These are phyloP conservation scores for Xylophagus ater DNA, from an alignment of 2,888 invertebrate species.

Conservation along the genomic window DNA sequence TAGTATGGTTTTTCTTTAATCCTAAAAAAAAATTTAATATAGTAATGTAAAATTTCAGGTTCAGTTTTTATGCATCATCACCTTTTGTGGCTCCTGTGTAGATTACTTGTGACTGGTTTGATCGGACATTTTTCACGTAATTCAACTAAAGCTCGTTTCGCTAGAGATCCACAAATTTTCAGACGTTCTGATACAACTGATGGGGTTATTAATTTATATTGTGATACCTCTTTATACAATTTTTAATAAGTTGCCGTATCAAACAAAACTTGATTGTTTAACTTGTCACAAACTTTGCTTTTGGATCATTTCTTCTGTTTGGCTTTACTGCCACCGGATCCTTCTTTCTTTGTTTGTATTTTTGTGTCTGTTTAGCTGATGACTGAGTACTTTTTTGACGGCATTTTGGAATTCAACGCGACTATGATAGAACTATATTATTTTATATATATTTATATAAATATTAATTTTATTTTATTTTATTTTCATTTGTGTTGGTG, in stretches of 20 bases:
- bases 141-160: conserved; percentile 87
- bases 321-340: conserved; percentile 87
- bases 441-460: no score
- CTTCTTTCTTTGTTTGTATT: conserved; percentile 94
- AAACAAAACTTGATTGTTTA: conserved; percentile 97
- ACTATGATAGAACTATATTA: no score
- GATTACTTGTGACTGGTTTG: conserved; percentile 91
- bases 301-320: conserved; percentile 99
- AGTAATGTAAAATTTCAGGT: no score
- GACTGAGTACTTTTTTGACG: conserved; percentile 89
- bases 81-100: conserved; percentile 95
- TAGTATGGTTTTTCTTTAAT: no score
- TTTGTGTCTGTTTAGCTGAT: conserved; percentile 84
- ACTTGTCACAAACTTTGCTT: conserved; percentile 99
- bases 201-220: conserved; percentile 97
- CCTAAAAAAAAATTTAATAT: no score
- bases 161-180: conserved; percentile 95
- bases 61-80: conserved; percentile 76
- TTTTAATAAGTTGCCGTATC: conserved; percentile 98
- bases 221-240: conserved; percentile 87
- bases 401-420: no score
- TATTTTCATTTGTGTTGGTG: no score
- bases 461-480: no score
- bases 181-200: conserved; percentile 97
- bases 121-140: conserved; percentile 86